Conservation (phyloP, 1,140 invertebrate genomes). For the Leptinotarsa undecemlineata region DNA sequence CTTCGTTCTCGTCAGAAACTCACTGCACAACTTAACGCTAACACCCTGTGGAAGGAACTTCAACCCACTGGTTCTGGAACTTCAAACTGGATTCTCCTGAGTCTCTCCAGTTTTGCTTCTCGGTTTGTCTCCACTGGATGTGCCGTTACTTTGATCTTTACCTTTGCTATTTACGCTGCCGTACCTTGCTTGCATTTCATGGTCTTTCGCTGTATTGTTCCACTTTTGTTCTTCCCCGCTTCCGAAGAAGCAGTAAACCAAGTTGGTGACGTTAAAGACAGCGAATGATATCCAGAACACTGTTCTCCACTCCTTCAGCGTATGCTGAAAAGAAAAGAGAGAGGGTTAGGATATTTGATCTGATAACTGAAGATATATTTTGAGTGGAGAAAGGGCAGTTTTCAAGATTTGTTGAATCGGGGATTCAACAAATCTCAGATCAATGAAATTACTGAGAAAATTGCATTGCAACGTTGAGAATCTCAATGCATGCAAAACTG, state of each 20-base stretch:
- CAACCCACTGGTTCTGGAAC: no score
- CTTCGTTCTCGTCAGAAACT: no score
- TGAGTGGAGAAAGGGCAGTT: no score
- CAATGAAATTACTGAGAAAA: no score
- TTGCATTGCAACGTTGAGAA: no score
- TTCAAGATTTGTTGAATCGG: no score
- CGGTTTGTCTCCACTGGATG: background rate
- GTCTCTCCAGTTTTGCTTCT: background rate
- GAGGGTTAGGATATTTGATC: background rate
- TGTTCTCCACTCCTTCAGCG: conserved; percentile 74
- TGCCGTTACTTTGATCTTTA: background rate
- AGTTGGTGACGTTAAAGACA: conserved; percentile 73
- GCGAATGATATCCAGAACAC: conserved; percentile 83
- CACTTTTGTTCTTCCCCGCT: conserved; percentile 74
- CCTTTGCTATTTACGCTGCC: background rate
- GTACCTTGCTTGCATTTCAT: conserved; percentile 8
- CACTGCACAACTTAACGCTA: no score
- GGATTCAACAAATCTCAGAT: no score
- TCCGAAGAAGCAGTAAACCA: conserved; percentile 73
- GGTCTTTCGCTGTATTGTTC: conserved; percentile 55
- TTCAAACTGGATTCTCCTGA: background rate
- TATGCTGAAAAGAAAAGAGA: conserved; percentile 62
- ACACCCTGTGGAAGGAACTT: no score
- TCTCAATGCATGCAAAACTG: no score
- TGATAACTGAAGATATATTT: background rate